phyloP scores from a whole-genome alignment of 2,113 vertebrate genomes.

The Colaptes auratus region DNA sequence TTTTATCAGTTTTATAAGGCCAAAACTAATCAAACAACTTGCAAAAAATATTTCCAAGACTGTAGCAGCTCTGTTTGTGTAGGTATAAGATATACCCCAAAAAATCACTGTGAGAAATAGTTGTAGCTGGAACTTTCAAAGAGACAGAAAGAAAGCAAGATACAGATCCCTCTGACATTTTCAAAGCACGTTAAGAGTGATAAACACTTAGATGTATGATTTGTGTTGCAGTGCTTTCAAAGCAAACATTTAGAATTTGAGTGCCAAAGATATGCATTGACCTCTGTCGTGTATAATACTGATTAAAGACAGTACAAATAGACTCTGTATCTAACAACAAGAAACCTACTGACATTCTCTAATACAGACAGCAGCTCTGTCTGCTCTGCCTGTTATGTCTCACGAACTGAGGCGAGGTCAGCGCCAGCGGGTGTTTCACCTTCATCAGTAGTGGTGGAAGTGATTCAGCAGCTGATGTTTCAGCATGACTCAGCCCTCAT shows the following conservation, averaged over 20 bases:
- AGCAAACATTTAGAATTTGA: conserved; percentile 25
- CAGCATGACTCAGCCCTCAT: not conserved
- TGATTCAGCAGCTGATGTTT: not conserved
- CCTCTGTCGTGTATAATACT: conserved; percentile 47
- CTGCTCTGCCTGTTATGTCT: conserved; percentile 3
- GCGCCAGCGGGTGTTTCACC: not conserved
- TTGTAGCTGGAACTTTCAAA: not conserved
- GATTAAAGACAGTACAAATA: conserved; percentile 61
- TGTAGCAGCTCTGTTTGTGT: not conserved
- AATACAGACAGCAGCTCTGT: not conserved
- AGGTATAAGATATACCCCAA: not conserved
- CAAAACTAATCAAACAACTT: not conserved
- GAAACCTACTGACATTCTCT: conserved; percentile 57
- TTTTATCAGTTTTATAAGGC: not conserved
- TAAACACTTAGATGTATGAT: conserved; percentile 27
- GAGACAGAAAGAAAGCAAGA: not conserved
- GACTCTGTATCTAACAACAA: conserved; percentile 40
- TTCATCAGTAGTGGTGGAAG: not conserved
- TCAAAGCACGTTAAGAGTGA: conserved; percentile 29
- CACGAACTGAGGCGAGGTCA: conserved; percentile 31
- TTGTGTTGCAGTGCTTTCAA: conserved; percentile 3
- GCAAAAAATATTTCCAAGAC: not conserved
- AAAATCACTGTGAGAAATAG: not conserved
- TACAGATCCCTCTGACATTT: conserved; percentile 37
- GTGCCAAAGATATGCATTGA: conserved; percentile 38